phyloP scores from a whole-genome alignment of 2,888 invertebrate genomes.

The Ganaspis brasiliensis region DNA sequence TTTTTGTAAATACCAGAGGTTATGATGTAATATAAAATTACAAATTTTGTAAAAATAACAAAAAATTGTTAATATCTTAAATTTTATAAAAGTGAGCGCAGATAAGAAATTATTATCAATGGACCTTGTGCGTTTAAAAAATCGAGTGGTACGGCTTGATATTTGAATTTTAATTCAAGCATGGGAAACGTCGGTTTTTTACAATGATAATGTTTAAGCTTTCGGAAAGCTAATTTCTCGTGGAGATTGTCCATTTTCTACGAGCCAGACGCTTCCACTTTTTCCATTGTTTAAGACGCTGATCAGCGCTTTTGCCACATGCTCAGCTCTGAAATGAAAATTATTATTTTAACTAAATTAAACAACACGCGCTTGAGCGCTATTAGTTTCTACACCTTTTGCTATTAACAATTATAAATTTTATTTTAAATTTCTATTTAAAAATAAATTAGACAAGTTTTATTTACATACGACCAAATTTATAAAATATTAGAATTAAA shows the following conservation, averaged over 20 bases:
- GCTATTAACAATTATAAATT: no score
- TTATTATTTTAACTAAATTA: no score
- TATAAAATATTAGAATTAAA: no score
- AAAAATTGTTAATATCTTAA: not conserved
- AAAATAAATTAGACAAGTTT: no score
- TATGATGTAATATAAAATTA: slow-evolving; percentile 8
- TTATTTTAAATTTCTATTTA: no score
- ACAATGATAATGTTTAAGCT: slow-evolving; percentile 62
- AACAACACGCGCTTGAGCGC: no score
- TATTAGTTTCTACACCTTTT: no score
- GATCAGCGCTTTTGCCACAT: slow-evolving; percentile 86
- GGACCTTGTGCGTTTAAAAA: slow-evolving; percentile 22
- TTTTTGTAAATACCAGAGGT: no score
- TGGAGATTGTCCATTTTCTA: slow-evolving; percentile 86
- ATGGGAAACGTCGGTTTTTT: slow-evolving; percentile 48
- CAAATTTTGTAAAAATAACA: not conserved
- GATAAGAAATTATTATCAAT: slow-evolving; percentile 17
- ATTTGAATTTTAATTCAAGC: slow-evolving; percentile 43
- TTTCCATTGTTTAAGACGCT: slow-evolving; percentile 86
- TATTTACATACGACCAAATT: no score
- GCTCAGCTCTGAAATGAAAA: slow-evolving; percentile 86
- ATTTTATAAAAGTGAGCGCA: slow-evolving; percentile 21
- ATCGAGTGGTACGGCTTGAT: slow-evolving; percentile 34
- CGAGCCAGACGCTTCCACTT: slow-evolving; percentile 88
- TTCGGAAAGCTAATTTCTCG: slow-evolving; percentile 82